phyloP scores from a whole-genome alignment of 2,797 vertebrate genomes.

The Sebastes elongatus region DNA sequence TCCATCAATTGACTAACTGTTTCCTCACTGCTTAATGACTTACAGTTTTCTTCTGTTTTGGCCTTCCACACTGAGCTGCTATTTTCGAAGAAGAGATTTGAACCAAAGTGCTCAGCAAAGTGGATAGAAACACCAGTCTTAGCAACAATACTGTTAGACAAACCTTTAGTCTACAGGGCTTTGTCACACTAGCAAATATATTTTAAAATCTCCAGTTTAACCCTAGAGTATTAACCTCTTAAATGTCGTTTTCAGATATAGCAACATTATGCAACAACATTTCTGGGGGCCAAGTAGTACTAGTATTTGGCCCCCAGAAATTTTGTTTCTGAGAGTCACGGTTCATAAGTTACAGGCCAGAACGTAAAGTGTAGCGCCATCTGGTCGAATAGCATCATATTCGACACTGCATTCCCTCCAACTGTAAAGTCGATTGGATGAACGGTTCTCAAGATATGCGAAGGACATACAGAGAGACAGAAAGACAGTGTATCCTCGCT shows the following conservation, averaged over 20 bases:
- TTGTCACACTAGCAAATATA: background rate
- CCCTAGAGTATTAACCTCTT: background rate
- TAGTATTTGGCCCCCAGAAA: no score
- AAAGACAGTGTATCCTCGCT: no score
- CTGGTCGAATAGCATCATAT: no score
- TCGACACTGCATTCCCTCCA: no score
- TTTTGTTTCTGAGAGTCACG: no score
- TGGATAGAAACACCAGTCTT: background rate
- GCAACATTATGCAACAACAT: no score
- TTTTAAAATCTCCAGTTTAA: background rate
- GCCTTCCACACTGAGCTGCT: background rate
- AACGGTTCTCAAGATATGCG: no score
- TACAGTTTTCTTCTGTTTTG: background rate
- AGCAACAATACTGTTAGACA: background rate
- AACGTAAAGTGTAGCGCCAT: no score
- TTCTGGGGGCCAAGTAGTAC: no score
- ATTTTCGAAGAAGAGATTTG: background rate
- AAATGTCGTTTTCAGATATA: background rate
- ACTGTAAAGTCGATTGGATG: no score
- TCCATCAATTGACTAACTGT: background rate
- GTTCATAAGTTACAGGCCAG: no score
- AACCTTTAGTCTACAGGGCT: background rate
- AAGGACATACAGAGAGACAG: no score
- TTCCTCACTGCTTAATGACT: background rate
- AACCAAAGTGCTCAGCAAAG: background rate